Conservation (phyloP, 2,888 invertebrate species). For the Pimpla rufipes region DNA sequence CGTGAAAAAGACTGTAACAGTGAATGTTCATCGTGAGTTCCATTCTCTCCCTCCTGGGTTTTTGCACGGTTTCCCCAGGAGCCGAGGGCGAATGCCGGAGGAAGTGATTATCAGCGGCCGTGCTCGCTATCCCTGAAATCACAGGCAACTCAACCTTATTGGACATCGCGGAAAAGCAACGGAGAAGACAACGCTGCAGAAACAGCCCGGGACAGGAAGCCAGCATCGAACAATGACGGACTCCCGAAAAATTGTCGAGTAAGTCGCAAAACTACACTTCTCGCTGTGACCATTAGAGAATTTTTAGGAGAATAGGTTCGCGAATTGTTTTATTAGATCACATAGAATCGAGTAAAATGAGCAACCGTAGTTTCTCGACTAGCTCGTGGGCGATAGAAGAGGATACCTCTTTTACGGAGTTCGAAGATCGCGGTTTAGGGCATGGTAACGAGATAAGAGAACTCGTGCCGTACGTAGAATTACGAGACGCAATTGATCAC, state of each 20-base stretch:
- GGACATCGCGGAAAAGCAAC: background rate
- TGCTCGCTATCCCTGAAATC: slow-evolving; percentile 26
- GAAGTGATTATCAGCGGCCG: slow-evolving; percentile 22
- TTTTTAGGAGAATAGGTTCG: no score
- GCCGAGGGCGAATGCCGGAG: slow-evolving; percentile 5
- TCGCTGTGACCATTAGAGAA: no score
- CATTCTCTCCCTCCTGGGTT: slow-evolving; percentile 15
- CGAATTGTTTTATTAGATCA: no score
- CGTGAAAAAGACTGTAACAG: no score
- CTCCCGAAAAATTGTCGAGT: background rate
- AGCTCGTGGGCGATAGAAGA: slow-evolving; percentile 27
- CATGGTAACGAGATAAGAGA: background rate
- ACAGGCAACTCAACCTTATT: background rate
- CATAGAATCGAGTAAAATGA: background rate
- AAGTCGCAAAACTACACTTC: background rate
- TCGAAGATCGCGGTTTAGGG: background rate
- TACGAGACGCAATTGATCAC: slow-evolving; percentile 4
- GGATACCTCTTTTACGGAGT: background rate
- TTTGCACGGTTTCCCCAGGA: slow-evolving; percentile 16
- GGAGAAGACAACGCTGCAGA: background rate
- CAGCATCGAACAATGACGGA: background rate
- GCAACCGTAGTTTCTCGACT: slow-evolving; percentile 15
- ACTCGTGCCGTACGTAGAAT: background rate
- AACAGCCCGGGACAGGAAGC: no score
- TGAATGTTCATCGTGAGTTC: background rate